Conservation (phyloP, 2,888 invertebrate genomes). For the Harpalus rufipes region DNA sequence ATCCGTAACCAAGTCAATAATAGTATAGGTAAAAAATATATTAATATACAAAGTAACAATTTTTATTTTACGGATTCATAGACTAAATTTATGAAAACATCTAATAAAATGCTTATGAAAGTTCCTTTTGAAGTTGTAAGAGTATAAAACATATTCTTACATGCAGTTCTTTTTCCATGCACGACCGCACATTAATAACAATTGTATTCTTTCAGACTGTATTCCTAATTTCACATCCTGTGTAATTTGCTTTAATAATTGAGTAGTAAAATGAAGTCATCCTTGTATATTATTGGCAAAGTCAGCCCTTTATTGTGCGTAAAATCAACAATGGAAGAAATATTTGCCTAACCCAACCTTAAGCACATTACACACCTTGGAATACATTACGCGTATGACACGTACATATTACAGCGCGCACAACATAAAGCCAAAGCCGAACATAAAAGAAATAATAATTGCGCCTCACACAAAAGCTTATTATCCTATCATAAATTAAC, state of each 20-base stretch:
- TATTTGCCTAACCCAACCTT: slow-evolving; percentile 28
- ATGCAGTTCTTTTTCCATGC: not conserved
- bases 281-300: slow-evolving; percentile 25
- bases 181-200: not conserved
- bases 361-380: slow-evolving; percentile 37
- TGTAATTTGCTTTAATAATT: not conserved
- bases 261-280: slow-evolving; percentile 14
- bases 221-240: not conserved
- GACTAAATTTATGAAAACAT: too few relatives aligned
- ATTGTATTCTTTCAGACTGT: not conserved
- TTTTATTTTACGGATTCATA: too few relatives aligned
- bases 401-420: slow-evolving; percentile 40
- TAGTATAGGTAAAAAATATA: too few relatives aligned
- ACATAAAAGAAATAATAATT: slow-evolving; percentile 54
- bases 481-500: slow-evolving; percentile 52
- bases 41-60: too few relatives aligned
- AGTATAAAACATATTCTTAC: too few relatives aligned
- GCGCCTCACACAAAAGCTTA: slow-evolving; percentile 37
- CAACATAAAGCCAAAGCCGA: slow-evolving; percentile 22
- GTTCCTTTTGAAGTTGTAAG: too few relatives aligned
- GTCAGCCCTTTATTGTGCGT: slow-evolving; percentile 8
- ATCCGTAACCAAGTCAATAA: too few relatives aligned
- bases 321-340: slow-evolving; percentile 47
- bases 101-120: too few relatives aligned
- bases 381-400: slow-evolving; percentile 40